A percentile compares a stretch with the other conserved stretches of the same genome.
Conservation (phyloP, 2,113 vertebrate genomes). For the Petroica traversi region DNA sequence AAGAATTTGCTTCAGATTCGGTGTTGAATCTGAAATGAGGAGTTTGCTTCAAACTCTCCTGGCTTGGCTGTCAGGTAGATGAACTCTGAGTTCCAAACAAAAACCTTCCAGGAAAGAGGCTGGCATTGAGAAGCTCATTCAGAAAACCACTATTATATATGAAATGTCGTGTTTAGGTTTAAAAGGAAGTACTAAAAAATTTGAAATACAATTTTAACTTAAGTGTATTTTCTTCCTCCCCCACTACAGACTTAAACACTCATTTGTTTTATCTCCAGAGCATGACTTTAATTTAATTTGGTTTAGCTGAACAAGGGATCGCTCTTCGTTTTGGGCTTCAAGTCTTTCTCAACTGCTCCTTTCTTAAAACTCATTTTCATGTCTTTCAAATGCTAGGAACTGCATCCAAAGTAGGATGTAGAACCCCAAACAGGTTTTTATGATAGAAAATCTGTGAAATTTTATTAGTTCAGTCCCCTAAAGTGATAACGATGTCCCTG, state of each 20-base stretch:
- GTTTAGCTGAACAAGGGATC: neutral
- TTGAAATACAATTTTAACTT: neutral
- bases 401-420: neutral
- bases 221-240: neutral
- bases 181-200: neutral
- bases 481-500: accelerated
- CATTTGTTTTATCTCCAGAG: neutral
- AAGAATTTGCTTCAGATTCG: neutral
- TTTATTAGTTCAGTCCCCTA: neutral
- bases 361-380: neutral
- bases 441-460: neutral
- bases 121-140: neutral
- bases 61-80: neutral
- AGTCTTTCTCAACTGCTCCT: neutral
- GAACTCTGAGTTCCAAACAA: neutral
- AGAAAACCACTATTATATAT: neutral
- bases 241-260: neutral
- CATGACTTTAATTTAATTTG: neutral
- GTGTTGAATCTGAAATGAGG: neutral
- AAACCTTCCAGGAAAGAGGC: neutral
- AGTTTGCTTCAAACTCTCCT: neutral
- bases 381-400: neutral
- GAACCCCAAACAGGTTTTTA: neutral
- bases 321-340: neutral
- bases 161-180: neutral